Evolutionary conservation across 1,140 invertebrate species (phyloP).

Genomic region (Caligus rogercresseyi): DNA sequence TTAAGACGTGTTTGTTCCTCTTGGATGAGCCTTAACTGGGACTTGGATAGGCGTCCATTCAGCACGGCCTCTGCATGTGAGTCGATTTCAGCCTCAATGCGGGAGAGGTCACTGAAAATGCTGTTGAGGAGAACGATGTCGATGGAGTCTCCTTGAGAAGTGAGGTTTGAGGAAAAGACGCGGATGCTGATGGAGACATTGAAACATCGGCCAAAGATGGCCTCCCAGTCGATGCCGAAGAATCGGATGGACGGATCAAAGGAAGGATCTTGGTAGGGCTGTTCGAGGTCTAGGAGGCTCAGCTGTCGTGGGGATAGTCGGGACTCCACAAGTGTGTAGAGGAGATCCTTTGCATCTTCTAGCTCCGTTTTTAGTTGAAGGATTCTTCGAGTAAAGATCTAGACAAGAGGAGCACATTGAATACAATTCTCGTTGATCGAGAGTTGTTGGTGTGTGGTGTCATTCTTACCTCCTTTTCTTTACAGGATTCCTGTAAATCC

Average conservation of each 20-base stretch:
- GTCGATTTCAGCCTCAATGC: background rate
- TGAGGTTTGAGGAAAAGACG: background rate
- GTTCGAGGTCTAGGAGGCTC: background rate
- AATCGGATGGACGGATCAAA: constrained; percentile 5
- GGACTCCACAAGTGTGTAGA: background rate
- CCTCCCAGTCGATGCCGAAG: constrained; percentile 14
- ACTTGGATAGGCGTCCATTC: background rate
- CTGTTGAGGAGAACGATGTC: constrained; percentile 9
- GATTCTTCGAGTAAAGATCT: constrained; percentile 5
- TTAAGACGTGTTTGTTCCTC: constrained; percentile 4
- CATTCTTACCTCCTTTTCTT: background rate
- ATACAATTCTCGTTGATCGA: background rate
- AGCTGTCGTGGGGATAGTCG: background rate
- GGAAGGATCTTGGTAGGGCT: constrained; percentile 3
- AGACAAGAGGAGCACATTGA: background rate
- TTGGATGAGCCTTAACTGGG: constrained; percentile 3
- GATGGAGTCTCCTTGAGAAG: background rate
- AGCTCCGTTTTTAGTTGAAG: constrained; percentile 10
- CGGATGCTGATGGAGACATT: background rate
- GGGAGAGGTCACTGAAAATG: constrained; percentile 4
- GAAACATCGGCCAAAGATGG: constrained; percentile 10
- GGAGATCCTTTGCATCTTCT: constrained; percentile 6
- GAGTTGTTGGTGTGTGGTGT: background rate
- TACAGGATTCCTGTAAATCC: background rate
- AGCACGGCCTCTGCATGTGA: constrained; percentile 7